These are phyloP conservation scores for Oscheius sp. DNA, from an alignment of 2,888 invertebrate species.

Conservation along the genomic window DNA sequence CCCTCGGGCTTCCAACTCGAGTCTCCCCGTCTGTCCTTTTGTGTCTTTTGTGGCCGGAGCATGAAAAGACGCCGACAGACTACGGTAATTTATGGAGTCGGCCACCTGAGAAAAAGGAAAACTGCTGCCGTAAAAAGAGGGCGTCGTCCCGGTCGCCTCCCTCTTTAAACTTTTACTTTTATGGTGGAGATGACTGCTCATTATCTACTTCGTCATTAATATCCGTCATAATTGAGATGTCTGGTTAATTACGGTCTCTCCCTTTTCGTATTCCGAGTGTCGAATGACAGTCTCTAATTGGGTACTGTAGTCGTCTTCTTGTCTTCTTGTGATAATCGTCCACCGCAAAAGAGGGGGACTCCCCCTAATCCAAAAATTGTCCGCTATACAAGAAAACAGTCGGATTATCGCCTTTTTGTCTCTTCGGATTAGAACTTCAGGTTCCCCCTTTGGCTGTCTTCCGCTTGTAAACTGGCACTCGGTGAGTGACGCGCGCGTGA, in stretches of 20 bases:
- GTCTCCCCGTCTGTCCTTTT: slow-evolving; percentile 5
- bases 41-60: slow-evolving; percentile 14
- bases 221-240: slow-evolving; percentile 5
- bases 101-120: slow-evolving; percentile 7
- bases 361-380: slow-evolving; percentile 13
- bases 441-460: background rate
- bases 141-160: background rate
- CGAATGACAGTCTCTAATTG: slow-evolving; percentile 11
- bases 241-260: background rate
- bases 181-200: background rate
- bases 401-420: background rate
- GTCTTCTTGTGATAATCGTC: background rate
- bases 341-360: background rate
- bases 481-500: slow-evolving; percentile 25
- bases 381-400: background rate
- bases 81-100: slow-evolving; percentile 24
- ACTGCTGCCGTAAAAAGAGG: slow-evolving; percentile 18
- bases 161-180: background rate
- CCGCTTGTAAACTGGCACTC: slow-evolving; percentile 31
- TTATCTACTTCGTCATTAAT: too few species aligned
- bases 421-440: background rate
- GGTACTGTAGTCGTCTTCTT: background rate
- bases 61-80: slow-evolving; percentile 3
- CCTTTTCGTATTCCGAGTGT: background rate
- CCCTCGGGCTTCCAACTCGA: background rate